These are phyloP conservation scores for Anastrepha obliqua DNA, from an alignment of 1,140 invertebrate genomes.

Conservation along the genomic window DNA sequence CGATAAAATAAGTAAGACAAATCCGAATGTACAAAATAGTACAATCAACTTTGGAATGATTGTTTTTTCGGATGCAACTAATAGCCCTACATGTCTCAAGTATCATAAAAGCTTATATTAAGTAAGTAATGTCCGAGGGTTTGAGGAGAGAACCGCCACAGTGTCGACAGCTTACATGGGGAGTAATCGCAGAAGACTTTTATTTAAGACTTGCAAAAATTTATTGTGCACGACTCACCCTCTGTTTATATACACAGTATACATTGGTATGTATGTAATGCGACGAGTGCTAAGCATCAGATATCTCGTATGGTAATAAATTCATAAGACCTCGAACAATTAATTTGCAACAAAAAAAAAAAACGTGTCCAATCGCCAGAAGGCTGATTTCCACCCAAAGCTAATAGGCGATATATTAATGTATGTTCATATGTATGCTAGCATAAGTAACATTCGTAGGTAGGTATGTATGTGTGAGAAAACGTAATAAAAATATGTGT, in stretches of 20 bases:
- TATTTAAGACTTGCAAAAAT: constrained; percentile 38
- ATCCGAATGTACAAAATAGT: neutral
- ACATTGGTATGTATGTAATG: neutral
- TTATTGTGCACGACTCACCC: constrained; percentile 40
- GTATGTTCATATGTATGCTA: neutral
- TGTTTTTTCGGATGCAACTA: neutral
- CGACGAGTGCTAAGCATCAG: neutral
- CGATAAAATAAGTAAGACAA: neutral
- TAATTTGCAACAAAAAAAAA: constrained; percentile 11
- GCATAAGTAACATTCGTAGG: neutral
- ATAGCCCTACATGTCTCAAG: constrained; percentile 13
- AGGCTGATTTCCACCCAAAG: constrained; percentile 7
- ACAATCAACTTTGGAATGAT: neutral
- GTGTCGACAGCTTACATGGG: neutral
- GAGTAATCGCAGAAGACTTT: neutral
- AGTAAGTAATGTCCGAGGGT: neutral
- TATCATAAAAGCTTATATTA: constrained; percentile 38
- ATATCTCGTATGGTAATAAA: constrained; percentile 42
- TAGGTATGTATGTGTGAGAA: neutral
- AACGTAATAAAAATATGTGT: neutral
- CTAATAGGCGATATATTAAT: constrained; percentile 3
- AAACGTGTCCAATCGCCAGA: constrained; percentile 6
- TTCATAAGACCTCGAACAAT: constrained; percentile 40
- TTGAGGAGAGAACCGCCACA: neutral
- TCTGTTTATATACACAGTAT: neutral